A percentile compares a stretch with the other conserved stretches of the same genome.
These are phyloP conservation scores for Formicarius rufipectus DNA, from an alignment of 2,113 vertebrate genomes.

Conservation along the genomic window DNA sequence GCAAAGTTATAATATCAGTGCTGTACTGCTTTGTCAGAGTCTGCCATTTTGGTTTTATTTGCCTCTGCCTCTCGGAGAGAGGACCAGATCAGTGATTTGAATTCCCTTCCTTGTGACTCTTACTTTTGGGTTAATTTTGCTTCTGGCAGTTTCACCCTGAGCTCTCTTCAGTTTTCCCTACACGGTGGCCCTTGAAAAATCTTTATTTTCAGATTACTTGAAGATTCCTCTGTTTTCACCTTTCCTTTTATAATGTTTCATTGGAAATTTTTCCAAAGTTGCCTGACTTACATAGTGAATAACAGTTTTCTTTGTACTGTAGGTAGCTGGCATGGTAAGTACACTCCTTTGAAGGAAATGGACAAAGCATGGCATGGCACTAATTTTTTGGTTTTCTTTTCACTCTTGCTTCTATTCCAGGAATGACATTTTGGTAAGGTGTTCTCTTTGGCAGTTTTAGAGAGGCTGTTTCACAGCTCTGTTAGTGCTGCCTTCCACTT, in stretches of 20 bases:
- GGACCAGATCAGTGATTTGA: background rate
- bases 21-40: background rate
- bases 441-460: background rate
- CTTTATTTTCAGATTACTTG: background rate
- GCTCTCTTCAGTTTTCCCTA: background rate
- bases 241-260: background rate
- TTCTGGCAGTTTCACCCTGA: background rate
- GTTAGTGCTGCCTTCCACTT: background rate
- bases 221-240: background rate
- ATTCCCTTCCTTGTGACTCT: background rate
- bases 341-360: background rate
- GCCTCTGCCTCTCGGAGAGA: background rate
- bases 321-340: background rate
- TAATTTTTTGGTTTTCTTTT: background rate
- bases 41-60: background rate
- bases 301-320: background rate
- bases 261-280: background rate
- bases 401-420: background rate
- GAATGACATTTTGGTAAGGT: conserved; percentile 1
- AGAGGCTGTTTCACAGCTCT: background rate
- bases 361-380: background rate
- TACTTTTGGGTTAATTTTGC: background rate
- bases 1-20: background rate
- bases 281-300: background rate
- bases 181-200: background rate